These are phyloP conservation scores for Mastomys coucha DNA, from an alignment of 2,113 vertebrate genomes.

Conservation along the genomic window DNA sequence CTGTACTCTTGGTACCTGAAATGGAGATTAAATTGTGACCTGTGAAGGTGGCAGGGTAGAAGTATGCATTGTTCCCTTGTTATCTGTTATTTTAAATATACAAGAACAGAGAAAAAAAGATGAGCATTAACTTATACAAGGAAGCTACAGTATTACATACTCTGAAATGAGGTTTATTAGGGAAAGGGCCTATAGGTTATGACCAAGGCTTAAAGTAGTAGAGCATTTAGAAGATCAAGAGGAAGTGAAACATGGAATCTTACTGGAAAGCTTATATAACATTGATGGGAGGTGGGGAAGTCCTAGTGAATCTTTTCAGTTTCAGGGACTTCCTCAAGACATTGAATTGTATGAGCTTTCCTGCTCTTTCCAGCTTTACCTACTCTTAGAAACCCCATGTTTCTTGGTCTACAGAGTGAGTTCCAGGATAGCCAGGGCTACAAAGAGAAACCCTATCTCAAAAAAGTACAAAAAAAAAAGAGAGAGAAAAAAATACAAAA, in stretches of 20 bases:
- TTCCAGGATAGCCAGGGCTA: no score
- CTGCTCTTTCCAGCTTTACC: no score
- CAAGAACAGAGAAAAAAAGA: neutral
- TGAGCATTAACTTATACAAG: neutral
- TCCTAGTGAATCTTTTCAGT: neutral
- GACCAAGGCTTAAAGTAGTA: neutral
- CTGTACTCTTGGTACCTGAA: neutral
- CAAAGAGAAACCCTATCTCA: no score
- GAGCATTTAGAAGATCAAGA: neutral
- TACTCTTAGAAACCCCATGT: neutral
- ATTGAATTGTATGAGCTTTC: neutral
- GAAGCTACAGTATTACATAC: neutral
- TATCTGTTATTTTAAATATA: neutral
- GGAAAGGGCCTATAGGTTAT: neutral
- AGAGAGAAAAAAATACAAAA: no score
- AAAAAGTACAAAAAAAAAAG: no score
- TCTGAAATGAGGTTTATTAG: neutral
- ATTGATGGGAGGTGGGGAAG: neutral
- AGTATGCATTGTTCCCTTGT: neutral
- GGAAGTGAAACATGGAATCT: neutral
- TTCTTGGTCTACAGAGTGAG: no score
- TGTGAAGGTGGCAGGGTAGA: no score
- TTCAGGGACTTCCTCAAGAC: neutral
- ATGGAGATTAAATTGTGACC: neutral
- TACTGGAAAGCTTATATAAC: neutral